Percentiles rank a stretch among this genome's conserved stretches.
These are phyloP conservation scores for Andricus quercusramuli DNA, from an alignment of 2,888 invertebrate species.

Conservation along the genomic window DNA sequence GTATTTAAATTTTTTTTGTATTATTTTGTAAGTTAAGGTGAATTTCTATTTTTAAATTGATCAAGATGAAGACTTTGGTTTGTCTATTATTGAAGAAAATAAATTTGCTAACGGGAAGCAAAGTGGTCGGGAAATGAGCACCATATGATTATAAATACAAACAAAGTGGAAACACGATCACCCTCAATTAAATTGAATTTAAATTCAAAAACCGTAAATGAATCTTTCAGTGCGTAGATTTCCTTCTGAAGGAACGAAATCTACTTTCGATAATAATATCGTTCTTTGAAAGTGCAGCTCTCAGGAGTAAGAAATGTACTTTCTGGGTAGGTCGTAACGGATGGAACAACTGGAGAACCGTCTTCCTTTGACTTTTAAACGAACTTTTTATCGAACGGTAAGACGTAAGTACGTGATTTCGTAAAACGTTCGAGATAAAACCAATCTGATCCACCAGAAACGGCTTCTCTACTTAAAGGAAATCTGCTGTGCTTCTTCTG, in stretches of 20 bases:
- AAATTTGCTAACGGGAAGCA: too few relatives aligned
- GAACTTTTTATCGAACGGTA: slow-evolving; percentile 29
- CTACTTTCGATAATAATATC: slow-evolving; percentile 25
- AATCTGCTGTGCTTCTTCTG: slow-evolving; percentile 16
- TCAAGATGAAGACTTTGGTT: too few relatives aligned
- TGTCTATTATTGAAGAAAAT: too few relatives aligned
- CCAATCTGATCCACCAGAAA: slow-evolving; percentile 24
- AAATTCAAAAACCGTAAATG: too few relatives aligned
- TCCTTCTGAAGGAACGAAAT: not conserved
- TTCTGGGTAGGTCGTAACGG: not conserved
- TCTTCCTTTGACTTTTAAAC: slow-evolving; percentile 33
- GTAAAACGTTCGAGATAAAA: slow-evolving; percentile 34
- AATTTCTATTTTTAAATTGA: too few relatives aligned
- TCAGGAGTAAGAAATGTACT: slow-evolving; percentile 17
- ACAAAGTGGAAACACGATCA: too few relatives aligned
- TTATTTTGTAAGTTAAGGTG: too few relatives aligned
- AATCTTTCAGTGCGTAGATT: not conserved
- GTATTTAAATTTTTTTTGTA: too few relatives aligned
- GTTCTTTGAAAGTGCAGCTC: slow-evolving; percentile 8
- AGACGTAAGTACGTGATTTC: slow-evolving; percentile 33
- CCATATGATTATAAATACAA: too few relatives aligned
- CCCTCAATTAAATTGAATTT: too few relatives aligned
- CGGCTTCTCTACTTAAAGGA: not conserved
- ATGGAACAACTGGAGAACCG: slow-evolving; percentile 22
- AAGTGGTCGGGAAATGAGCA: too few relatives aligned